Conservation (phyloP, 2,888 invertebrate species). For the Elmis aenea region DNA sequence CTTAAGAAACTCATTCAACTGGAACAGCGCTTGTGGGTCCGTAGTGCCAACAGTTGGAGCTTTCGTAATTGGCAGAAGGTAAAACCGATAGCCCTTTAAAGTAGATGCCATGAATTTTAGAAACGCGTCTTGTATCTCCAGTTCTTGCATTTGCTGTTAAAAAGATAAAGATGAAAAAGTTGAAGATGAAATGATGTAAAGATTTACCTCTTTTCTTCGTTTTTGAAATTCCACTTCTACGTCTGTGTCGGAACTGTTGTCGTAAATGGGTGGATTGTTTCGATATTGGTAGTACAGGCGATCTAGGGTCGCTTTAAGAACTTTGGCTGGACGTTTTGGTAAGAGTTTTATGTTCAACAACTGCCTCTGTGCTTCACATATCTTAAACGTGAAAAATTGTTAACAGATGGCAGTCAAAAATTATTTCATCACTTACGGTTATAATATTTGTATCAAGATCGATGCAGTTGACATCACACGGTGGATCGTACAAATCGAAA, state of each 20-base stretch:
- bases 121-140: conserved; percentile 96
- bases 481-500: conserved; percentile 96
- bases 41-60: conserved; percentile 92
- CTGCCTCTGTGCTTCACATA: conserved; percentile 83
- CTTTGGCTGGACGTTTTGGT: conserved; percentile 82
- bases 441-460: conserved; percentile 98
- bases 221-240: conserved; percentile 79
- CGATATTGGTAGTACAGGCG: conserved; percentile 62
- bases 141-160: conserved; percentile 73
- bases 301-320: conserved; percentile 73
- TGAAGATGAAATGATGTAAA: not conserved
- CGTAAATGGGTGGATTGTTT: conserved; percentile 34
- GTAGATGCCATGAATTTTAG: conserved; percentile 91
- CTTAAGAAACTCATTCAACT: conserved; percentile 82
- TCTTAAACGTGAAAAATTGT: conserved; percentile 48
- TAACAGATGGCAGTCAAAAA: conserved; percentile 10
- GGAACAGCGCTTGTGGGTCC: conserved; percentile 91
- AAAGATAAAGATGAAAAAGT: not conserved
- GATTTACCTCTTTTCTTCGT: conserved; percentile 68
- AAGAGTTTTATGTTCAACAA: conserved; percentile 69
- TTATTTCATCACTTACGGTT: conserved; percentile 55
- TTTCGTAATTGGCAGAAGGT: conserved; percentile 86
- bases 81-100: conserved; percentile 83
- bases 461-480: conserved; percentile 93
- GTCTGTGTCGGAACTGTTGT: conserved; percentile 29